phyloP scores from a whole-genome alignment of 2,113 vertebrate species.

The Nycticryphes semicollaris region DNA sequence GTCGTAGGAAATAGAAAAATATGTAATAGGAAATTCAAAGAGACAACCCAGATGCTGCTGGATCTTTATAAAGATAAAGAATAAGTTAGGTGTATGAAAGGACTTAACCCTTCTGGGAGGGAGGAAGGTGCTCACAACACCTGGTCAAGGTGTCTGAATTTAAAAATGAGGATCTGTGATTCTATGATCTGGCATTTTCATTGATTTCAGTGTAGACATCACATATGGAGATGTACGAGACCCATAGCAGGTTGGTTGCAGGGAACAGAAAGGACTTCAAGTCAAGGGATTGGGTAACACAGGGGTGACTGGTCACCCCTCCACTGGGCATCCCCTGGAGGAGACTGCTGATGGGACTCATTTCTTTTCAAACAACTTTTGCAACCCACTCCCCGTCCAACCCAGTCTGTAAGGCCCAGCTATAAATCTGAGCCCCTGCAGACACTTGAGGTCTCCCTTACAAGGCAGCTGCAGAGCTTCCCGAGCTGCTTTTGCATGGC shows the following conservation, averaged over 20 bases:
- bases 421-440: not conserved
- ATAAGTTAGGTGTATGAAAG: not conserved
- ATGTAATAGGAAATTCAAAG: fast-evolving
- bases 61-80: not conserved
- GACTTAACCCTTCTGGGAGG: not conserved
- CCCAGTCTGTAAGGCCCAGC: not conserved
- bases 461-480: not conserved
- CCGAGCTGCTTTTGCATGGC: not conserved
- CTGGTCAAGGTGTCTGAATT: not conserved
- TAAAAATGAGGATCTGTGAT: not conserved
- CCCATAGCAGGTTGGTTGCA: fast-evolving
- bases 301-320: fast-evolving
- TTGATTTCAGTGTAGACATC: not conserved
- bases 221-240: fast-evolving
- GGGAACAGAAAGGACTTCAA: not conserved
- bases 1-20: fast-evolving
- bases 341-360: fast-evolving
- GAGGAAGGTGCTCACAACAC: not conserved
- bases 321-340: not conserved
- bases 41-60: not conserved
- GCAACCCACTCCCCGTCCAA: fast-evolving
- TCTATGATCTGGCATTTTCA: fast-evolving
- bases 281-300: not conserved
- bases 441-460: not conserved
- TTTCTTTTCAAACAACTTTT: not conserved